Evolutionary conservation across 2,113 vertebrate species (phyloP).

Genomic region (Oenanthe melanoleuca): DNA sequence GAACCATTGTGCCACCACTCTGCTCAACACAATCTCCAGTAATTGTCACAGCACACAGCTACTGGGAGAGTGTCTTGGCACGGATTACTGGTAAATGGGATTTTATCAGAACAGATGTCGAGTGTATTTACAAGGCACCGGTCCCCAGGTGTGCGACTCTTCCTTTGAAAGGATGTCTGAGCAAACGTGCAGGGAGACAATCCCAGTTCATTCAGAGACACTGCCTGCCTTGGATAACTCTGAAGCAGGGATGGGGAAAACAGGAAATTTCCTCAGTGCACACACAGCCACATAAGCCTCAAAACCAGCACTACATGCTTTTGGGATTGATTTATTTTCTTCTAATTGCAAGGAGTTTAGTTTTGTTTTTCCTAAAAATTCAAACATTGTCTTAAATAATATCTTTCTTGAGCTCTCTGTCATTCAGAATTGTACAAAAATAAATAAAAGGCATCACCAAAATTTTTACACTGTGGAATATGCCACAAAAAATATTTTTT

Average conservation of each 20-base stretch:
- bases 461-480: background rate
- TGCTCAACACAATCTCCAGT: background rate
- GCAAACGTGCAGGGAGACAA: background rate
- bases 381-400: background rate
- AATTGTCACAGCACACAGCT: background rate
- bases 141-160: background rate
- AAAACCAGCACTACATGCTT: background rate
- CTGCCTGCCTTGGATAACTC: background rate
- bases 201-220: rapidly evolving
- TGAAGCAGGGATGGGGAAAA: background rate
- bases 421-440: background rate
- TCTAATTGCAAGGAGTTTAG: background rate
- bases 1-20: background rate
- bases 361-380: background rate
- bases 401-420: background rate
- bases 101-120: background rate
- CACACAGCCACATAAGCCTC: background rate
- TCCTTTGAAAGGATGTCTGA: background rate
- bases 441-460: background rate
- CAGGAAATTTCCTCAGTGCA: background rate
- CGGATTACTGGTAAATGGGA: background rate
- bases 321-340: background rate
- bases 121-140: background rate
- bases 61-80: background rate
- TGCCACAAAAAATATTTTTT: background rate